A percentile compares a stretch with the other conserved stretches of the same genome.
These are phyloP conservation scores for Catharus ustulatus DNA, from an alignment of 2,797 vertebrate genomes.

Conservation along the genomic window DNA sequence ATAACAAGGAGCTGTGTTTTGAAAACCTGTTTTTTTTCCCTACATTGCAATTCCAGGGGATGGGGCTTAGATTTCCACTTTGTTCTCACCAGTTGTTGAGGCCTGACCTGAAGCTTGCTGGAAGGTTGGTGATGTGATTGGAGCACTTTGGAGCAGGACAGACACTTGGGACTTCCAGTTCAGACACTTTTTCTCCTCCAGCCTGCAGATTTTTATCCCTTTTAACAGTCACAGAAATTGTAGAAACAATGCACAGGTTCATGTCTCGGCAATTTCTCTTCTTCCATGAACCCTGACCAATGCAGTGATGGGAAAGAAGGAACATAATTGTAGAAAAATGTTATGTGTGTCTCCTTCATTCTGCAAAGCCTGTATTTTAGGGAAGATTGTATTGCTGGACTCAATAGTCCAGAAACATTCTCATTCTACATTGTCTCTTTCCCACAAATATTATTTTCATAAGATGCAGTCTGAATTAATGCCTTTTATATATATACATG, in stretches of 20 bases:
- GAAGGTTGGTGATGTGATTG: not conserved
- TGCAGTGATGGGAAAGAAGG: not conserved
- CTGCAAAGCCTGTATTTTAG: not conserved
- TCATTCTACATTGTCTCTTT: not conserved
- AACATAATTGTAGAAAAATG: not conserved
- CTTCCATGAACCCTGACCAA: not conserved
- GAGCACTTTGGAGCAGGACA: not conserved
- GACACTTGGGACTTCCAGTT: not conserved
- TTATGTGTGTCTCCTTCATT: not conserved
- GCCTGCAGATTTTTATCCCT: not conserved
- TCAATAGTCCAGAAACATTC: not conserved
- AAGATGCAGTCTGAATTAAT: conserved; percentile 3
- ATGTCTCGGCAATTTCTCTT: not conserved
- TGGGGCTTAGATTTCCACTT: conserved; percentile 22
- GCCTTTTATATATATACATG: not conserved
- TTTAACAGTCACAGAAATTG: conserved; percentile 18
- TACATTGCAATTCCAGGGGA: not conserved
- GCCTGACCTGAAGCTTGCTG: not conserved
- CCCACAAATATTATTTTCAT: not conserved
- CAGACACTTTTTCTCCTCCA: not conserved
- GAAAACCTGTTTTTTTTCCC: conserved; percentile 28
- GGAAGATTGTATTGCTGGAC: not conserved
- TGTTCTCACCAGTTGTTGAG: not conserved
- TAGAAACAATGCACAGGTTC: not conserved
- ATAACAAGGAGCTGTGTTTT: conserved; percentile 10